Evolutionary conservation across 2,797 vertebrate genomes (phyloP).

Genomic region (Eospalax fontanierii): DNA sequence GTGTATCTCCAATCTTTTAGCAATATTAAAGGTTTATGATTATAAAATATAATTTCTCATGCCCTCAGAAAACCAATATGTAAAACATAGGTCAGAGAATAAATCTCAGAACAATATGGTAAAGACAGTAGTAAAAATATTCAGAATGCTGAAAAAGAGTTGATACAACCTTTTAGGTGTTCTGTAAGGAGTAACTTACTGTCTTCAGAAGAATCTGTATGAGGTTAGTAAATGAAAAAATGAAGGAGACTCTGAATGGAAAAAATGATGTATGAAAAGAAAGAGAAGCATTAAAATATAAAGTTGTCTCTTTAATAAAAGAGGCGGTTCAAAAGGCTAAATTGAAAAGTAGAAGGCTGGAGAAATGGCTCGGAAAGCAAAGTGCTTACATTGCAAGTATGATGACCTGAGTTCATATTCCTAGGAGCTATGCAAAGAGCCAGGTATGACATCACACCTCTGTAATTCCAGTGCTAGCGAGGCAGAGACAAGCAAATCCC

Average conservation of each 20-base stretch:
- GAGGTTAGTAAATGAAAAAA: background rate
- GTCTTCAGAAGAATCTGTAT: background rate
- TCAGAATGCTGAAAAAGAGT: background rate
- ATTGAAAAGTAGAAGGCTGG: background rate
- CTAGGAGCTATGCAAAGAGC: background rate
- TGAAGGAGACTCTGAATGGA: background rate
- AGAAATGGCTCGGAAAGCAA: background rate
- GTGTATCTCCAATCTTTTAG: background rate
- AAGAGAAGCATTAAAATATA: background rate
- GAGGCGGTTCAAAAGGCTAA: background rate
- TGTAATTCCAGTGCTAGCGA: background rate
- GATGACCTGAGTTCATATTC: background rate
- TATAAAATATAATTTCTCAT: slow-evolving; percentile 35
- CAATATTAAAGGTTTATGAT: slow-evolving; percentile 8
- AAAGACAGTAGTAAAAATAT: background rate
- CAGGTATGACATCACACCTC: background rate
- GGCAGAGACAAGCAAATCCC: background rate
- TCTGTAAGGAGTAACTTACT: background rate
- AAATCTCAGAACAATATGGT: background rate
- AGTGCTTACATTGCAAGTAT: too few species aligned
- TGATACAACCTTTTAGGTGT: background rate
- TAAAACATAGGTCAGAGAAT: background rate
- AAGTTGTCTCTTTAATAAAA: background rate
- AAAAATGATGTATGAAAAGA: background rate
- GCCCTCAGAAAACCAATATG: background rate